Evolutionary conservation across 2,888 invertebrate species (phyloP), one percentile per base, ranked within the genome.

Genomic region (Leucophenga montana): DNA sequence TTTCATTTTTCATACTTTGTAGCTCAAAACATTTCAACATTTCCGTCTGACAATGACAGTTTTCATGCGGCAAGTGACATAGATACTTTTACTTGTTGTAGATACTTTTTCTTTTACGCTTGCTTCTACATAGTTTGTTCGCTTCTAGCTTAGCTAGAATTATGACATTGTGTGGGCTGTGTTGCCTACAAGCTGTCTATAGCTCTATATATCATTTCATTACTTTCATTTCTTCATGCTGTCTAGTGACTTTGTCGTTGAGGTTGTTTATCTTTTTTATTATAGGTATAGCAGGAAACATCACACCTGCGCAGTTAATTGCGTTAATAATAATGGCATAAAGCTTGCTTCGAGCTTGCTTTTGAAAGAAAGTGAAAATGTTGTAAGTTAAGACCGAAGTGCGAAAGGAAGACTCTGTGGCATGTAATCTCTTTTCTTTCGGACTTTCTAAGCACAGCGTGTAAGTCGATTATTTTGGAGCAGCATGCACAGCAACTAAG

Each of bases 11-110:
- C 20, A 56, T 13, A 20, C 20, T 14, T 14, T 56, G 20, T 22
- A 18, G 3, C 18, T 54, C 14, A 5, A 54, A 27, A 16, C 20
- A 54, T 27, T 13, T 3, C 20, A 6, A 22, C 27, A n/a, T 22
- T 56, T 56, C 39, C 39, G 39, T 39, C 39, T 39, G 3, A 11
- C 39, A 39, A 39, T 39, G 39, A 39, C 39, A 39, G 5, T 39
- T 39, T 39, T 39, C 39, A 39, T 39, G 39, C 8, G 39, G 9
- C 74, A 76, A 76, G 76, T 76, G 76, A 77, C 76, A 75, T 39
- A 39, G 39, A 39, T 39, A 39, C 39, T 39, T 39, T 39, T 39
- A 39, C 39, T 39, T 39, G 39, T 39, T 39, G 39, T 39, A 39
- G 9, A 39, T 39, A 39, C 66, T 68, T 70, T 66, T 66, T 20